phyloP scores from a whole-genome alignment of 2,113 vertebrate genomes.

The Sarotherodon lohbergeri region DNA sequence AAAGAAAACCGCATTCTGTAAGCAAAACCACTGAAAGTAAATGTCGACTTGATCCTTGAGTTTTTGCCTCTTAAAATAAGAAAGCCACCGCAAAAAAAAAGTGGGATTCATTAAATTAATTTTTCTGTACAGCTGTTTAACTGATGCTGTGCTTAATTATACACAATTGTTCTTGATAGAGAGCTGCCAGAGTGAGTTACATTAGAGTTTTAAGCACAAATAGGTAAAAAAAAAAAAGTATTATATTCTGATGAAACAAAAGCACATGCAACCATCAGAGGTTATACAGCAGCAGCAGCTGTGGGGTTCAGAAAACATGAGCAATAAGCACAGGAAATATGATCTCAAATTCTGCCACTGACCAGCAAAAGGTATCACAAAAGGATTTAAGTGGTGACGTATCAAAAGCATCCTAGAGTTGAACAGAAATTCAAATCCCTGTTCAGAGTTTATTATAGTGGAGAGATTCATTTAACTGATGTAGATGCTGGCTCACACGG shows the following conservation, averaged over 20 bases:
- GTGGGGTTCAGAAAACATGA: not conserved
- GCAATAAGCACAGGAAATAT: not conserved
- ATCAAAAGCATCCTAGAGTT: not conserved
- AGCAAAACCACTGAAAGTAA: not conserved
- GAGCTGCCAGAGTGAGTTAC: not conserved
- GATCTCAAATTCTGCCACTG: not conserved
- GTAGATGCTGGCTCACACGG: not conserved
- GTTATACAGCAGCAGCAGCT: not conserved
- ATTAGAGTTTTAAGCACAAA: not conserved
- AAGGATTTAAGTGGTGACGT: not conserved
- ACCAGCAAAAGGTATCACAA: not conserved
- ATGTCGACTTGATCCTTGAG: not conserved
- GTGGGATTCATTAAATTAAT: not conserved
- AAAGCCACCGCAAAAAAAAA: not conserved
- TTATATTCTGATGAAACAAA: not conserved
- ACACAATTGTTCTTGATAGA: not conserved
- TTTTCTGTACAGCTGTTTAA: not conserved
- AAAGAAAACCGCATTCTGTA: not conserved
- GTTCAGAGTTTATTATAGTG: not conserved
- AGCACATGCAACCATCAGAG: constrained; percentile 16
- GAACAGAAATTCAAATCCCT: not conserved
- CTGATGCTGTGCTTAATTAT: not conserved
- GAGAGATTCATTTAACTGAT: not conserved
- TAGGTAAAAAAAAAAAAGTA: not conserved
- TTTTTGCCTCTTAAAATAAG: not conserved